phyloP scores from a whole-genome alignment of 92 coral and sea anemone species.

The Actinernus sp. region DNA sequence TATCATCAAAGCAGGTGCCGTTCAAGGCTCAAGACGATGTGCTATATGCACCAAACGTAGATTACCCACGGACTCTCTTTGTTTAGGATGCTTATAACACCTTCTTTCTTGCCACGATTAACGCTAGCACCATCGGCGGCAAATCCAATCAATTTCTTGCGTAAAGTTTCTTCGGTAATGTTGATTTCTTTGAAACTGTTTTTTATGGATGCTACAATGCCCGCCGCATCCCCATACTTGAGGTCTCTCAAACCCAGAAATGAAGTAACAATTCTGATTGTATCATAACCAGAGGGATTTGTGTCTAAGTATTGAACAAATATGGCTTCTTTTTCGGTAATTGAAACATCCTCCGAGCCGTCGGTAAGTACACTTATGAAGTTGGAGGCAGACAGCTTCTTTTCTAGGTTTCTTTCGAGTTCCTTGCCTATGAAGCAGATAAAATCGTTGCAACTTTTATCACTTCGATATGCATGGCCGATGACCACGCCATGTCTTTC shows the following conservation, averaged over 20 bases:
- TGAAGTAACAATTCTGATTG: conserved; percentile 45
- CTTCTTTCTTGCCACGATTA: conserved; percentile 32
- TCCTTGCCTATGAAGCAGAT: conserved; percentile 44
- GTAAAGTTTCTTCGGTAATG: conserved; percentile 50
- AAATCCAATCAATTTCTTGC: conserved; percentile 62
- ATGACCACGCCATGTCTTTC: conserved; percentile 65
- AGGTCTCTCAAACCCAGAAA: conserved; percentile 20
- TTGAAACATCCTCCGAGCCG: conserved; percentile 54
- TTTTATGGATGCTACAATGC: conserved; percentile 51
- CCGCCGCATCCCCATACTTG: conserved; percentile 51
- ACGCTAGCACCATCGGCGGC: conserved; percentile 62
- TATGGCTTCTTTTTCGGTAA: conserved; percentile 51
- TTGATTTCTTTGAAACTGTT: conserved; percentile 44
- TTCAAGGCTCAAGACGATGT: conserved; percentile 57
- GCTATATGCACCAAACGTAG: conserved; percentile 52
- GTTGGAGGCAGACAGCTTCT: conserved; percentile 36
- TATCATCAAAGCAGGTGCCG: too few species aligned
- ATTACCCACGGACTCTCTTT: conserved; percentile 25
- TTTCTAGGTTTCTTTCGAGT: conserved; percentile 23
- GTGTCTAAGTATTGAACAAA: conserved; percentile 68
- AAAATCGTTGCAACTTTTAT: conserved; percentile 57
- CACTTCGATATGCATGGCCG: conserved; percentile 65
- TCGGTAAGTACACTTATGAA: conserved; percentile 54
- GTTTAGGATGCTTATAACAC: conserved; percentile 23
- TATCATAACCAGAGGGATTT: conserved; percentile 54